Evolutionary conservation across 2,888 invertebrate species (phyloP), one percentile per base, ranked within the genome.

Genomic region (Aspidiotus destructor): DNA sequence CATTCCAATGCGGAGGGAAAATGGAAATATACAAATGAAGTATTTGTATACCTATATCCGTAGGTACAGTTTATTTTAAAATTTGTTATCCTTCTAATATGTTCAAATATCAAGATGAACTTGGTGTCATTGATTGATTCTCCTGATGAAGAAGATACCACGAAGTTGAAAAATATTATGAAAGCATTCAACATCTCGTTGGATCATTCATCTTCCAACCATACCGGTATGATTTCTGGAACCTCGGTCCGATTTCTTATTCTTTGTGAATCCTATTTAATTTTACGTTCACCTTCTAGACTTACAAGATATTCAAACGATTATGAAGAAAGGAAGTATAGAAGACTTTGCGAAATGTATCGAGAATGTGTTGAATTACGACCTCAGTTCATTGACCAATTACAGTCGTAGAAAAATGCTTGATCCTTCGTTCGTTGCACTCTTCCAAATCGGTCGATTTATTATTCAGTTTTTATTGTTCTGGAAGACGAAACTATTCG

Each of bases 401-500:
- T 13, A n/a, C 16, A 17, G 55, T 16, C 13, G 3, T 16, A 10
- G 2, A 2, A 17, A 55, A 16, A 17, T 55, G 3, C 10, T 55
- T 10, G 55, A 55, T 5, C 16, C 17, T 11, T 55, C 55, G 17
- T 55, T 55, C 16, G 5, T 55, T 55, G 16, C 13, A 2, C 16
- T n/a, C 5, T 55, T 55, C 55, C 55, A 16, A 2, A 10, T 17
- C 3, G 55, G n/a, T 5, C 55, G 7, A 55, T 13, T 55, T 10
- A 55, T 55, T 10, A 55, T 55, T 55, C 55, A 16, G 10, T 55
- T 55, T 55, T 55, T 55, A 15, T 16, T 55, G 7, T 16, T 15
- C 55, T n/a, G n/a, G 17, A 55, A 55, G 10, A 15, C n/a, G 15
- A 16, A 55, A 15, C 7, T n/a, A 10, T 17, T 16, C n/a, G 10